Percentiles rank a stretch among this genome's conserved stretches.
phyloP scores from a whole-genome alignment of 2,888 invertebrate species.

The Epicampocera succincta region DNA sequence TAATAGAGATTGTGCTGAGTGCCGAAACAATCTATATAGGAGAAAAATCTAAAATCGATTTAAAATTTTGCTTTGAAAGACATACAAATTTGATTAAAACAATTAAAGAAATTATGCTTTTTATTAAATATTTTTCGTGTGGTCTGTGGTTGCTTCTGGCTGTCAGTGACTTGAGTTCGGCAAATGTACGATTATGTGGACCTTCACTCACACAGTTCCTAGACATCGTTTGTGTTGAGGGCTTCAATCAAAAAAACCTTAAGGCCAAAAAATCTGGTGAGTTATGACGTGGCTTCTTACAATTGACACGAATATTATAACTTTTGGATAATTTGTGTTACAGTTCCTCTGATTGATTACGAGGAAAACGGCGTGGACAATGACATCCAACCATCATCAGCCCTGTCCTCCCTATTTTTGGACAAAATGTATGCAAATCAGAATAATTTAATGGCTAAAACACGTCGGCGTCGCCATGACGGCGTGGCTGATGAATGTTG shows the following conservation, averaged over 20 bases:
- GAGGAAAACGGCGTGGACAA: constrained; percentile 5
- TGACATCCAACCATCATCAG: background rate
- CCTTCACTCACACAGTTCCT: constrained; percentile 18
- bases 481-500: constrained; percentile 74
- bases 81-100: background rate
- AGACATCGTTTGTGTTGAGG: constrained; percentile 30
- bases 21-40: background rate
- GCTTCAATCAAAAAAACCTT: constrained; percentile 45
- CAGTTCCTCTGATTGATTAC: constrained; percentile 18
- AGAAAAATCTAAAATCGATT: background rate
- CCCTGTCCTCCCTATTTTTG: constrained; percentile 14
- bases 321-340: background rate
- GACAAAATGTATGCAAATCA: constrained; percentile 30
- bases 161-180: constrained; percentile 5
- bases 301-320: too few relatives aligned
- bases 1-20: constrained; percentile 8
- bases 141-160: constrained; percentile 14
- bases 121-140: constrained; percentile 1
- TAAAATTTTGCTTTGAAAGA: background rate
- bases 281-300: background rate
- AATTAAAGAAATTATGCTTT: constrained; percentile 16
- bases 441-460: constrained; percentile 39
- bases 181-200: constrained; percentile 39
- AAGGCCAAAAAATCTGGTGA: constrained; percentile 36
- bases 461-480: constrained; percentile 66